Evolutionary conservation across 1,140 invertebrate species (phyloP).

Genomic region (Eupristina koningsbergeri): DNA sequence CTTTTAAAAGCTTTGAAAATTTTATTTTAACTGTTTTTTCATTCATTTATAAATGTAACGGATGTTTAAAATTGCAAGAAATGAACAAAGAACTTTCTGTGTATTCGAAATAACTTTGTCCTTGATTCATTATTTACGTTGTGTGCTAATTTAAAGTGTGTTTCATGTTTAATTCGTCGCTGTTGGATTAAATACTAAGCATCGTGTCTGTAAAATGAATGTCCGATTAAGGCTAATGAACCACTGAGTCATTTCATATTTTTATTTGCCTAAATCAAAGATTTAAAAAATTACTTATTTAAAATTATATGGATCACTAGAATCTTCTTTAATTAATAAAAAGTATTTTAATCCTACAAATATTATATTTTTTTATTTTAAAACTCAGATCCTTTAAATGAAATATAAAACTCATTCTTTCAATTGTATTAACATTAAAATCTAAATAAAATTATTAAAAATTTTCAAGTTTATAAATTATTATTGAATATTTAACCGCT

Average conservation of each 20-base stretch:
- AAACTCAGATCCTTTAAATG: too few relatives aligned
- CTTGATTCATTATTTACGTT: conserved; percentile 12
- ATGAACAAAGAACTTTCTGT: conserved; percentile 14
- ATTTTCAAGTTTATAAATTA: too few relatives aligned
- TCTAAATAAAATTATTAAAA: too few relatives aligned
- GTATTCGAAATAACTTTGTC: conserved; percentile 18
- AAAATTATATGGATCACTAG: not conserved
- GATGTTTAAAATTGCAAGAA: not conserved
- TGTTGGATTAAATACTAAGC: conserved; percentile 5
- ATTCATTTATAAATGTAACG: not conserved
- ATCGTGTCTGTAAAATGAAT: not conserved
- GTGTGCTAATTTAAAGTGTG: conserved; percentile 19
- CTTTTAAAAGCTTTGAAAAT: not conserved
- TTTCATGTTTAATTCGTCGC: conserved; percentile 15
- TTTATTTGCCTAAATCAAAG: not conserved
- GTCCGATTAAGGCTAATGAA: not conserved
- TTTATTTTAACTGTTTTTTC: not conserved
- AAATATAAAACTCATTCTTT: too few relatives aligned
- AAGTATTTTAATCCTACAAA: too few relatives aligned
- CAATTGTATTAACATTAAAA: too few relatives aligned
- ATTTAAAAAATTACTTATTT: not conserved
- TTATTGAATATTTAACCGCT: too few relatives aligned
- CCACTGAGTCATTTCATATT: not conserved
- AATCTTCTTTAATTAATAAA: not conserved
- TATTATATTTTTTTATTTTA: too few relatives aligned